Base-by-base conservation (phyloP, 2,113 vertebrate genomes). In the Pelusios castaneus region DNA sequence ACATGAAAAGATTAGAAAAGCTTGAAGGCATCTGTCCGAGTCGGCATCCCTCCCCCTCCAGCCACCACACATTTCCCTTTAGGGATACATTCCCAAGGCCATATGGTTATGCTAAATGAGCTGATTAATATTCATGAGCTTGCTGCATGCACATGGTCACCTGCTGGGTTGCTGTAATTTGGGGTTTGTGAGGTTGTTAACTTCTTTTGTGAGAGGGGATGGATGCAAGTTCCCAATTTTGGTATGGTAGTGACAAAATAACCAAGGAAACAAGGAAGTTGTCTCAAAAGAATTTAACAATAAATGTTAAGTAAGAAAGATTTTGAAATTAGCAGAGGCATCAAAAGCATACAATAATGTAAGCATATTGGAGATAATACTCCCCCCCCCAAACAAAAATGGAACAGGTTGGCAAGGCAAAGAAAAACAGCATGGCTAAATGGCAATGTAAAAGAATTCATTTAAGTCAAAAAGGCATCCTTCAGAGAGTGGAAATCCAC, bases 101-200 rank as follows among this genome's bases (percentile, higher is more conserved):
- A 54, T 82, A 88, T 80, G 87, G 84, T 95, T 97, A 96, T 96
- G 96, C 89, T 96, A 95, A 97, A 95, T 25, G 14, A 1, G 12
- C 14, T 63, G 43, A 94, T 96, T 95, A 97, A 95, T 97, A 96
- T 97, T 95, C 93, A 97, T 95, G 81, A 88, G 91, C 56, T 93
- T 95, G 94, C 93, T 91, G 92, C 87, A 89, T 80, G 86, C 87
- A 63, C 86, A 89, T 63, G 31, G 92, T 91, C 89, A 80, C 75
- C 77, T 56, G 75, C 89, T 90, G 89, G 60, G 84, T 49, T 3
- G 55, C 70, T 84, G 73, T 84, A 10, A 58, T 29, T 67, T 60
- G 14, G 13, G 60, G 16, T 17, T 54, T 80, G 86, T 82, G 78
- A 82, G 83, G 80, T 41, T 85, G 81, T 34, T 52, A 58, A 19